Base-by-base conservation (phyloP, 2,113 vertebrate species). In the Daphoenositta chrysoptera region DNA sequence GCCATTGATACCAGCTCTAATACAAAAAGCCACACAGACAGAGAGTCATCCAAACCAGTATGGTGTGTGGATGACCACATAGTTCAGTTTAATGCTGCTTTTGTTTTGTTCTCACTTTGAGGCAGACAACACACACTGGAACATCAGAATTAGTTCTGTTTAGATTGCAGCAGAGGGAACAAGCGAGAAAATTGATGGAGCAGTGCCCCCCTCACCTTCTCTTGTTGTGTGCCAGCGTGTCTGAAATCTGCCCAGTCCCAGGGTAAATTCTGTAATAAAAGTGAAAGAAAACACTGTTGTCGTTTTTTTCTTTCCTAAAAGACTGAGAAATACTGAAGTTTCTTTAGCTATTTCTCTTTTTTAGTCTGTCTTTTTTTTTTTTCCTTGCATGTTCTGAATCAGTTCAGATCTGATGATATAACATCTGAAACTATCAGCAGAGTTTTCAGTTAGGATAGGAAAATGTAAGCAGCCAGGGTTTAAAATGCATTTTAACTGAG, bases 21-120 rank as follows among this genome's bases (percentile, higher is more conserved):
- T 89, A 92, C 97, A 87, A 97, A 97, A 98, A 97, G 96, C 96
- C 97, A 64, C 87, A 82, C 93, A 97, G 96, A 93, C 88, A n/a
- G 93, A 94, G 95, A 97, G 94, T 96, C 96, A 96, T 97, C 97
- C 96, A 96, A 97, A 93, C 97, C 97, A 95, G 97, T 89, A 94
- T 90, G 90, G 94, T 97, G 95, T 94, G 96, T 68, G 97, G 97
- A 97, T 97, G 97, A 96, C 98, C 98, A 81, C 97, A 94, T 96
- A 92, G 92, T 40, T 97, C 71, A 53, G 94, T 89, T 97, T 94
- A 98, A 98, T 96, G 97, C 96, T 77, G 96, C 97, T 97, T 98
- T 98, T 98, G 98, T 98, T 98, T 98, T 94, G 94, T 63, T 97
- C 96, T 95, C 47, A 95, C 88, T 97, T 96, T 86, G 93, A 95